Percentiles rank a stretch among this genome's conserved stretches.
phyloP scores from a whole-genome alignment of 2,113 vertebrate genomes.

The Ptyas mucosa region DNA sequence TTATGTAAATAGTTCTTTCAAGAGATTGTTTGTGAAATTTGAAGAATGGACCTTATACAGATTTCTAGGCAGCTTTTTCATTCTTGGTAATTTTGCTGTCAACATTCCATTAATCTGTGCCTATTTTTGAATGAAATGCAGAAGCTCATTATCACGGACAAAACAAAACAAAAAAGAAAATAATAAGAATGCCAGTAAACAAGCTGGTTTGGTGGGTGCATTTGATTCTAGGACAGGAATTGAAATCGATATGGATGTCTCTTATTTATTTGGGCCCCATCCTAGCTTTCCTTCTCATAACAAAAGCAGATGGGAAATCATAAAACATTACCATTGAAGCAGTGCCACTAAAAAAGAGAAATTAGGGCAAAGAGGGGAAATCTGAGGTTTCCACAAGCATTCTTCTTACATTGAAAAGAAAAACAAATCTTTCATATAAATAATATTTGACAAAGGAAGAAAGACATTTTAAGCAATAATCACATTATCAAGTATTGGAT shows the following conservation, averaged over 20 bases:
- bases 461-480: neutral
- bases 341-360: neutral
- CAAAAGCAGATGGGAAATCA: neutral
- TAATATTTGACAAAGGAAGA: neutral
- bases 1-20: constrained; percentile 43
- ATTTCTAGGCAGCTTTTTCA: constrained; percentile 45
- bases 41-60: constrained; percentile 38
- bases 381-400: neutral
- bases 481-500: neutral
- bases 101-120: constrained; percentile 56
- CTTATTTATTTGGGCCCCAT: neutral
- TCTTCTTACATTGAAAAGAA: neutral
- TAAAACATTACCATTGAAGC: neutral
- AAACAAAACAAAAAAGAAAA: neutral
- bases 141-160: constrained; percentile 24
- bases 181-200: constrained; percentile 42
- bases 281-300: neutral
- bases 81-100: constrained; percentile 51
- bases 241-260: neutral
- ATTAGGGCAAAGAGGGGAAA: neutral
- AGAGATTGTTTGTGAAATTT: constrained; percentile 33
- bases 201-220: constrained; percentile 2
- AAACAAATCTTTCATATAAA: neutral
- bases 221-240: neutral
- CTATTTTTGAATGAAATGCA: constrained; percentile 43